Base-by-base conservation (phyloP, 2,888 invertebrate species). In the Pachymerium ferrugineum region DNA sequence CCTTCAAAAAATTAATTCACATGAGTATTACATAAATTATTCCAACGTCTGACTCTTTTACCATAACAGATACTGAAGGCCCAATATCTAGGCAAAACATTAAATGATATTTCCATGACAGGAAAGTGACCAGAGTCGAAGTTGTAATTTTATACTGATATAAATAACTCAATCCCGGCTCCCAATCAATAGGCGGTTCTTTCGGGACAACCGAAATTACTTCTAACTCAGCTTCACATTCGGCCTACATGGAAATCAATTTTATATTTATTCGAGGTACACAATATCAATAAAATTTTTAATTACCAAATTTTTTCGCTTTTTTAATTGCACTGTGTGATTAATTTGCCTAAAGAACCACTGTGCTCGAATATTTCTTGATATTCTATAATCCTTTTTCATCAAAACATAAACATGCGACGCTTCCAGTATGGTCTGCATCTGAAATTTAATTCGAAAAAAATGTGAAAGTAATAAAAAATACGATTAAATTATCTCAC, bases 81-180 rank as follows among this genome's bases (percentile, higher is more conserved):
- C 91, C 91, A 81, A 92, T 86, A 82, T 92, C 92, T 75, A 92
- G 84, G 78, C 90, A 88, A 80, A 89, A 90, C 69, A 89, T 90
- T 77, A 90, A 86, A 76, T 89, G 85, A 81, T 92, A 91, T 76
- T 86, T 86, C 77, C 88, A 86, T 22, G 90, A 87, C 47, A 92
- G 82, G 81, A 90, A 91, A 78, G 88, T 87, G 35, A 91, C 84
- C 76, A 85, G 84, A 62, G 89, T 88, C 30, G 85, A 81, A 42
- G 86, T 83, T 22, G 86, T 85, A 74, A 89, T 84, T 62, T 69
- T 73, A 76, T 79, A 81, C 74, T 76, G 77, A 74, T 79, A 80
- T 47, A 80, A 77, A 78, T 84, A 81, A 77, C 83, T 83, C 33
- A 82, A 83, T 75, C 84, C 83, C 76, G 83, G 80, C 77, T 83